Evolutionary conservation across 2,888 invertebrate genomes (phyloP).

Genomic region (Mesochorus sp.): DNA sequence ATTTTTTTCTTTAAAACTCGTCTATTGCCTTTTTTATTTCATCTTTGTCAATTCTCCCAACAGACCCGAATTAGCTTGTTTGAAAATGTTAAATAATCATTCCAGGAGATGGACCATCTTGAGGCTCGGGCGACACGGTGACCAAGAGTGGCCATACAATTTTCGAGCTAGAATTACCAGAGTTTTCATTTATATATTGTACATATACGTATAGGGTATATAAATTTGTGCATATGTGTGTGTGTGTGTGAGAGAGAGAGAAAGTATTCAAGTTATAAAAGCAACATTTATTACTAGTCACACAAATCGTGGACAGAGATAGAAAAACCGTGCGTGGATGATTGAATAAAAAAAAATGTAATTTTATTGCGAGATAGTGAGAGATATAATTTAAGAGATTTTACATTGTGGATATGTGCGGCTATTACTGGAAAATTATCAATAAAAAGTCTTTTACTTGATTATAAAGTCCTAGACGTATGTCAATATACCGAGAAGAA

Average conservation of each 20-base stretch:
- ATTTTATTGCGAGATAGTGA: slow-evolving; percentile 24
- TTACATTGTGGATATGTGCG: slow-evolving; percentile 34
- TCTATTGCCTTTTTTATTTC: slow-evolving; percentile 8
- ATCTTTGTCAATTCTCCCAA: slow-evolving; percentile 63
- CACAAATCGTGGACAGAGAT: slow-evolving; percentile 72
- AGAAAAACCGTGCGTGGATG: slow-evolving; percentile 62
- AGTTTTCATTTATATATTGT: slow-evolving; percentile 42
- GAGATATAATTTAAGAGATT: slow-evolving; percentile 8
- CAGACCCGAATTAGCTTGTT: neutral
- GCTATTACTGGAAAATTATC: slow-evolving; percentile 36
- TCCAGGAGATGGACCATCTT: slow-evolving; percentile 68
- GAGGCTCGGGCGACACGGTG: slow-evolving; percentile 57
- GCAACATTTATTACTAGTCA: slow-evolving; percentile 79
- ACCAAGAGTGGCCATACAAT: slow-evolving; percentile 39
- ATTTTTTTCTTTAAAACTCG: slow-evolving; percentile 21
- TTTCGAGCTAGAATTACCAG: slow-evolving; percentile 7
- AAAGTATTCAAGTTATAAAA: slow-evolving; percentile 67
- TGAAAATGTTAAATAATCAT: slow-evolving; percentile 72
- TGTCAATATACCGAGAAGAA: too few species aligned
- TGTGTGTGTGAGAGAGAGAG: slow-evolving; percentile 56
- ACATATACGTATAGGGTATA: slow-evolving; percentile 46
- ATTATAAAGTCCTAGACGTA: too few species aligned
- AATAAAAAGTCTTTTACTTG: too few species aligned
- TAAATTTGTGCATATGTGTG: slow-evolving; percentile 51
- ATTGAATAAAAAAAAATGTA: slow-evolving; percentile 45